Base-by-base conservation (phyloP, 2,113 vertebrate genomes). In the Acrocephalus arundinaceus region DNA sequence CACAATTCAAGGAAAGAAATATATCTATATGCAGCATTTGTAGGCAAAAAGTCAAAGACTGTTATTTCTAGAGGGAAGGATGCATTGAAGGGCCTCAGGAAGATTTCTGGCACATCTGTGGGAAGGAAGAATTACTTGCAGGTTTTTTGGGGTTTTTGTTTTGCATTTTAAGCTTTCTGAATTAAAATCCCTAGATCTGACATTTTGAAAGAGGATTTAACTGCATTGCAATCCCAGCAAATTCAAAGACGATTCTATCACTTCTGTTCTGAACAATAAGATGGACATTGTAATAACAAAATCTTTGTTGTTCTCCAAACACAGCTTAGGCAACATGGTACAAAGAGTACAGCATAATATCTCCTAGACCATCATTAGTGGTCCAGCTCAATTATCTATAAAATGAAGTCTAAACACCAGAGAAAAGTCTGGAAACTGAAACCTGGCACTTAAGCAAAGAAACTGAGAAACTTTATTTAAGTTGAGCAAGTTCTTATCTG, bases 11-110 rank as follows among this genome's bases (percentile, higher is more conserved):
- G 20, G 54, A 13, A 67, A 59, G 41, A 85, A 7, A 0, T 30
- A 1, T 39, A 15, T 49, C 23, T 76, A 6, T 16, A 22, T 0
- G 1, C 35, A 68, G 10, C 10, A 63, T 16, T 58, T 82, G 35
- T 25, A 43, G 35, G 14, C 17, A 61, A 61, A 62, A 68, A 57
- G 28, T 43, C 8, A n/a, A n/a, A 46, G 25, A 9, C 6, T 67
- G 2, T 62, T 39, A 7, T 39, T 55, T 86, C 8, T 13, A 43
- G 18, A 79, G 35, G 33, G 10, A 76, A 90, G 27, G 27, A 54
- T 15, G 19, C 11, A 45, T 10, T 63, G 30, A 68, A 65, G 28
- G 6, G 14, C 20, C 15, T 33, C 55, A 52, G 49, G 57, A 77
- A 23, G 6, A 46, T 84, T 85, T 57, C 51, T 77, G 33, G 4